Evolutionary conservation across 2,797 vertebrate species (phyloP).

Genomic region (Anniella stebbinsi): DNA sequence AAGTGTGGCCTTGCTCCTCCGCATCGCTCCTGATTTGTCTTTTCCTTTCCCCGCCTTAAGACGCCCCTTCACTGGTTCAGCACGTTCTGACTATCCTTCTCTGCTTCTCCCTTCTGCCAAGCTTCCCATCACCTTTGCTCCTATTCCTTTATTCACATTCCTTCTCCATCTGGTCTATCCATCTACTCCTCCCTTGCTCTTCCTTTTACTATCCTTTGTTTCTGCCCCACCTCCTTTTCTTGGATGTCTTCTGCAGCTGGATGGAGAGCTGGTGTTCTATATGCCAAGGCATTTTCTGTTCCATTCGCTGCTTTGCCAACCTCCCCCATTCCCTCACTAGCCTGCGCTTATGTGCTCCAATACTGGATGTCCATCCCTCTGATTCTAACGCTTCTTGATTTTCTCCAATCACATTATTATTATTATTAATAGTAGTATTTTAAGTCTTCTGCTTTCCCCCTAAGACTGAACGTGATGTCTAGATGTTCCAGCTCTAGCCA

Average conservation of each 20-base stretch:
- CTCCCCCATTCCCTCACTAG: not conserved
- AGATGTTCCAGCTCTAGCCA: not conserved
- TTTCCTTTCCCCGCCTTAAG: too few relatives aligned
- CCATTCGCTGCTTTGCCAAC: not conserved
- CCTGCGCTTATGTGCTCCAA: not conserved
- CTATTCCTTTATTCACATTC: not conserved
- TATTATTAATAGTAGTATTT: too few relatives aligned
- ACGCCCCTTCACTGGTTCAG: not conserved
- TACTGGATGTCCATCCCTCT: not conserved
- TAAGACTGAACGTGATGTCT: not conserved
- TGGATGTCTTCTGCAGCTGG: conserved; percentile 41
- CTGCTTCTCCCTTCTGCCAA: not conserved
- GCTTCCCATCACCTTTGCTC: conserved; percentile 5
- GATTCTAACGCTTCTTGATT: not conserved
- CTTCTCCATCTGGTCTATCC: conserved; percentile 11
- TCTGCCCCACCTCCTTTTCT: not conserved
- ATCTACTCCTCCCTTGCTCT: not conserved
- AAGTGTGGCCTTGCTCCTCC: not conserved
- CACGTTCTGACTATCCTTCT: not conserved
- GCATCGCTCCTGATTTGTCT: not conserved
- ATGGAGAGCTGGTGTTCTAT: not conserved
- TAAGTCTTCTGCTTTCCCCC: not conserved
- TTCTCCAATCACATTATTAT: not conserved
- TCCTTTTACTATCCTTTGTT: conserved; percentile 23
- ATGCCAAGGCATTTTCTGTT: conserved; percentile 24